Evolutionary conservation across 2,888 invertebrate genomes (phyloP).

Genomic region (Choristoneura rosaceana): DNA sequence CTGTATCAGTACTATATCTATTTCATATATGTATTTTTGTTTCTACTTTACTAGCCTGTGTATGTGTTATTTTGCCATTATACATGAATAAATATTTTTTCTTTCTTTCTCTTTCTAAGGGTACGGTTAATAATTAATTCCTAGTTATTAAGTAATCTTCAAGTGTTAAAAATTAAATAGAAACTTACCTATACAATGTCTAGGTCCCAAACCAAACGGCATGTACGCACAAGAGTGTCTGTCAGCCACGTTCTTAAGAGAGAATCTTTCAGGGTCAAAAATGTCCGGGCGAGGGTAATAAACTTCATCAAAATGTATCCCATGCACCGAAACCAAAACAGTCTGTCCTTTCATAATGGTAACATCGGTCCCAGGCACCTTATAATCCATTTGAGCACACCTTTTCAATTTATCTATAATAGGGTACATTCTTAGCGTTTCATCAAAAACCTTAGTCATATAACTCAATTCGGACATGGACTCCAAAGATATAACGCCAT

Average conservation of each 20-base stretch:
- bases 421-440: constrained; percentile 34
- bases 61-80: too few species aligned
- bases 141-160: too few species aligned
- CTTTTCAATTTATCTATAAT: constrained; percentile 28
- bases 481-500: constrained; percentile 22
- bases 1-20: too few species aligned
- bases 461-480: constrained; percentile 26
- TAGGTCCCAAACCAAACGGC: not conserved
- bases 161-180: not conserved
- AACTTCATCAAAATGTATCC: constrained; percentile 1
- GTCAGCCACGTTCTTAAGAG: not conserved
- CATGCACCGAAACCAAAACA: not conserved
- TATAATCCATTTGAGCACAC: constrained; percentile 17
- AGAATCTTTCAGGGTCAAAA: constrained; percentile 2
- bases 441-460: constrained; percentile 34
- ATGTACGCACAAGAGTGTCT: constrained; percentile 7
- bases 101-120: too few species aligned
- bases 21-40: too few species aligned
- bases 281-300: not conserved
- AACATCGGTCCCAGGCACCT: constrained; percentile 21
- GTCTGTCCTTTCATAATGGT: constrained; percentile 12
- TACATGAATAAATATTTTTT: too few species aligned
- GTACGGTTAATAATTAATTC: too few species aligned
- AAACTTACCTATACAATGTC: constrained; percentile 1
- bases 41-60: too few species aligned